phyloP scores from a whole-genome alignment of 2,797 vertebrate genomes.

The Uromys caudimaculatus region DNA sequence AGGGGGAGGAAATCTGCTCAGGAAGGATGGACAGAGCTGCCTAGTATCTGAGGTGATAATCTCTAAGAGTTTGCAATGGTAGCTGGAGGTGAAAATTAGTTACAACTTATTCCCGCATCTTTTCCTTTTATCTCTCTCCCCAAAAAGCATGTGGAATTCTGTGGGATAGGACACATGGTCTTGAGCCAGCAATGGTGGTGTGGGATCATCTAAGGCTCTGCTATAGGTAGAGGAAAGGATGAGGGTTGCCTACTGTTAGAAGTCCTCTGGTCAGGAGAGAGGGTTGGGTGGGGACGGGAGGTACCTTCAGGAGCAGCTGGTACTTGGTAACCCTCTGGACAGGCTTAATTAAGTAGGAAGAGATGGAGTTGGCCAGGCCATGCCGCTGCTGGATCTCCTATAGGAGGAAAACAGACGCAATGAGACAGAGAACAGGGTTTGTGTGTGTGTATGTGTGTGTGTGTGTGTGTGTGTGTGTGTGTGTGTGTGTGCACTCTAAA shows the following conservation, averaged over 20 bases:
- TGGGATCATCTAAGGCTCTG: conserved; percentile 7
- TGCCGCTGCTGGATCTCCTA: conserved; percentile 99
- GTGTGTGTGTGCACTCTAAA: neutral
- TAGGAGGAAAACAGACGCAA: conserved; percentile 63
- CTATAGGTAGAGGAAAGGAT: neutral
- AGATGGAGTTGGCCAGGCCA: conserved; percentile 97
- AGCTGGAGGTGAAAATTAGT: neutral
- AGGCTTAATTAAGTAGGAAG: conserved; percentile 99
- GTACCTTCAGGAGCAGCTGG: conserved; percentile 97
- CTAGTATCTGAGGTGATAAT: neutral
- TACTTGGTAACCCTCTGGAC: conserved; percentile 99
- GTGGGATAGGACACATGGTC: neutral
- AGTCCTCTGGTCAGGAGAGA: neutral
- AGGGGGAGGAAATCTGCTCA: neutral
- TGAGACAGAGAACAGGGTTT: conserved; percentile 49
- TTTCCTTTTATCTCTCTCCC: neutral
- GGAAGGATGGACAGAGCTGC: neutral
- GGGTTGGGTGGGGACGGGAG: neutral
- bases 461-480: neutral
- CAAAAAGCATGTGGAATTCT: neutral
- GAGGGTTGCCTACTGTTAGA: neutral
- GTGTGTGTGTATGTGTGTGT: neutral
- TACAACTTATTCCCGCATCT: neutral
- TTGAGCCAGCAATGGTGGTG: neutral
- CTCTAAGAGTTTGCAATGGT: neutral